A percentile compares a stretch with the other conserved stretches of the same genome.
Evolutionary conservation across 2,797 vertebrate species (phyloP).

Genomic region (Acanthurus tractus): DNA sequence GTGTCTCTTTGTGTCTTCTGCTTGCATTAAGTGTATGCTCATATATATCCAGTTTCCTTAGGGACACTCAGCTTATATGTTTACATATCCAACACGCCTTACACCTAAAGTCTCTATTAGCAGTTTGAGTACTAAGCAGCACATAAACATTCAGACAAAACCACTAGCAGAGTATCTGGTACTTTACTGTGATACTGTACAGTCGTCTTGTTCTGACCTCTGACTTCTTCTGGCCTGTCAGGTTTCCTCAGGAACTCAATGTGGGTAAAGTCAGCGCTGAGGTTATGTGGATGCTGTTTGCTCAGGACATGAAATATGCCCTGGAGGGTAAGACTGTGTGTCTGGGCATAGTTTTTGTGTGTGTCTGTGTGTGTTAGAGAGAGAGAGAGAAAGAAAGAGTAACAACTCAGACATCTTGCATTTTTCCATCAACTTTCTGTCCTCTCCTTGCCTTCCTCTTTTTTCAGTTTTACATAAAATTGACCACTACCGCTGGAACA

Average conservation of each 20-base stretch:
- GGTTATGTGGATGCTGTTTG: constrained; percentile 96
- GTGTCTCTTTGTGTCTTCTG: not conserved
- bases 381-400: not conserved
- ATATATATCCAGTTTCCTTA: not conserved
- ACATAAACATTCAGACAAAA: not conserved
- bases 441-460: constrained; percentile 31
- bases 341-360: not conserved
- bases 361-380: constrained; percentile 8
- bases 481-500: constrained; percentile 65
- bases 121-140: not conserved
- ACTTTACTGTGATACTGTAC: not conserved
- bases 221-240: constrained; percentile 36
- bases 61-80: not conserved
- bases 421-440: constrained; percentile 25
- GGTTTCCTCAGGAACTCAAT: constrained; percentile 90
- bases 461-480: constrained; percentile 78
- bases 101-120: not conserved
- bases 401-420: not conserved
- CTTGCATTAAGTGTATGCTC: not conserved
- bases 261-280: constrained; percentile 97
- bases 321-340: constrained; percentile 90
- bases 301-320: constrained; percentile 98
- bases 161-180: not conserved
- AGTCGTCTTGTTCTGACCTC: not conserved
- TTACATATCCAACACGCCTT: not conserved